Conservation (phyloP, 2,888 invertebrate genomes). For the Seladonia tumulorum region DNA sequence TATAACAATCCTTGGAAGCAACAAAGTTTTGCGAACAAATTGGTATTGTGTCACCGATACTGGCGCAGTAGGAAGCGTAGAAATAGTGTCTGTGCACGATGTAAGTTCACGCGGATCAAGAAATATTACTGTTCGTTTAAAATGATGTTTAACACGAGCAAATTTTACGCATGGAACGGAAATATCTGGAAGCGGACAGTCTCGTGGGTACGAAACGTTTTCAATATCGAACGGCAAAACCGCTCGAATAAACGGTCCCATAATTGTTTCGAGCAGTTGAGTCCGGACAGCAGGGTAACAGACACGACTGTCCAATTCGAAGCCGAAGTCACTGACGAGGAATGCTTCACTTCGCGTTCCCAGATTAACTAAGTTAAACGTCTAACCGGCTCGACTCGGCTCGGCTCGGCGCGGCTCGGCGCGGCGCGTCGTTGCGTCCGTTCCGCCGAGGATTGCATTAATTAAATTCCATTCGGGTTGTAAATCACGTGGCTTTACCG, state of each 20-base stretch:
- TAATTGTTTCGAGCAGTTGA: slow-evolving; percentile 46
- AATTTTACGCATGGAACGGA: background rate
- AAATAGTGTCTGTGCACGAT: background rate
- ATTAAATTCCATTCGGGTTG: slow-evolving; percentile 65
- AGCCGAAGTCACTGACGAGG: slow-evolving; percentile 50
- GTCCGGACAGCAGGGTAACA: slow-evolving; percentile 16
- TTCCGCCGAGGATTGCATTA: slow-evolving; percentile 63
- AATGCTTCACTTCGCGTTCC: slow-evolving; percentile 60
- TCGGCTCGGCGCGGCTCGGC: too few relatives aligned
- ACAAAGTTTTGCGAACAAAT: too few relatives aligned
- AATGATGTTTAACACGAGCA: background rate
- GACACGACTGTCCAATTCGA: slow-evolving; percentile 27
- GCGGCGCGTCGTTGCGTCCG: slow-evolving; percentile 33
- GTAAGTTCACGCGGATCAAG: background rate
- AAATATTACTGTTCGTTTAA: background rate
- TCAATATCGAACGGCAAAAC: slow-evolving; percentile 3
- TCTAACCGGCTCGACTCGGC: slow-evolving; percentile 59
- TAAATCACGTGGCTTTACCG: slow-evolving; percentile 56
- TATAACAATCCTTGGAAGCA: too few relatives aligned
- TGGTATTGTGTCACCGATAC: too few relatives aligned
- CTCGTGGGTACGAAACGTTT: slow-evolving; percentile 12
- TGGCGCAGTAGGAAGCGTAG: background rate
- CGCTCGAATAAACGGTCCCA: slow-evolving; percentile 44
- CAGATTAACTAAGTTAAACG: slow-evolving; percentile 66
- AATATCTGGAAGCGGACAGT: background rate